Base-by-base conservation (phyloP, 2,797 vertebrate genomes). In the Pteropus rufus region DNA sequence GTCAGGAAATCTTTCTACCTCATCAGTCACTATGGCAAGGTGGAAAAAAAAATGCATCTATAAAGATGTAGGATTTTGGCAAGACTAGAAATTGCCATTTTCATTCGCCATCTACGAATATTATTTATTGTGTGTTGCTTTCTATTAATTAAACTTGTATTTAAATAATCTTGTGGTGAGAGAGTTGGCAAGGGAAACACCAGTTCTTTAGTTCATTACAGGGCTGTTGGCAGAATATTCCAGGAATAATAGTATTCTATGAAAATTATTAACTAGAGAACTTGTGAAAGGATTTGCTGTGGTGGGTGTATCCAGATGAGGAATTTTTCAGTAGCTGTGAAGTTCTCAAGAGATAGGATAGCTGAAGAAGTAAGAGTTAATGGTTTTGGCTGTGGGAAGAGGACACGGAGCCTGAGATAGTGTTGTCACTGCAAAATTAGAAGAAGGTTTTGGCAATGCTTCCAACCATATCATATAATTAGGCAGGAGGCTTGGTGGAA, bases 121-220 rank as follows among this genome's bases (percentile, higher is more conserved):
- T 65, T 92, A 62, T 90, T 95, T 90, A 81, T 93, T 90, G 76
- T 73, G 26, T 49, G 75, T 64, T 87, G 62, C 54, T 95, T 96
- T 73, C 76, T 90, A 83, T 95, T 95, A 84, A 96, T 92, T 95
- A 93, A 96, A 69, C 36, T 62, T 81, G 60, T 46, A 72, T 93
- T 95, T 93, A 94, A 95, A 95, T 92, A 95, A 91, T 82, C 93
- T 77, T 82, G 70, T 46, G 72, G 58, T 84, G 46, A 84, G 58
- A 83, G 21, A 91, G 73, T 81, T 97, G 93, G 90, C 93, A 92
- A 89, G 64, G 84, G 64, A 81, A 94, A 54, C 26, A 91, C 54
- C 46, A 60, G 23, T 49, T 93, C 79, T 93, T 92, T 91, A 92
- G 86, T 83, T 94, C 41, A 91, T 91, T 91, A 77, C 80, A 31